phyloP scores from a whole-genome alignment of 2,888 invertebrate species.

The Pseudoips prasinana region DNA sequence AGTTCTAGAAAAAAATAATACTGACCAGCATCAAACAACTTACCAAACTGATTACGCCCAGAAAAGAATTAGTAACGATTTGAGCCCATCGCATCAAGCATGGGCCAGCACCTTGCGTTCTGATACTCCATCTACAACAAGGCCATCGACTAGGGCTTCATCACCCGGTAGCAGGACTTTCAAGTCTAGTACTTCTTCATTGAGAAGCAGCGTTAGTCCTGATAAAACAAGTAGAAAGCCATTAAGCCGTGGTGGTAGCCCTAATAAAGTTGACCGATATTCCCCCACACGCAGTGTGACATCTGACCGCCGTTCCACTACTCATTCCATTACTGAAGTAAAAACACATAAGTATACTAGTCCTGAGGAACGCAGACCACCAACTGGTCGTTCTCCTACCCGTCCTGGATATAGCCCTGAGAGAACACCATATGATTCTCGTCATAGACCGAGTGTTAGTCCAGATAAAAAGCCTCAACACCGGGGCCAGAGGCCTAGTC shows the following conservation, averaged over 20 bases:
- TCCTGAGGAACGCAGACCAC: slow-evolving; percentile 47
- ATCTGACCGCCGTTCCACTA: slow-evolving; percentile 51
- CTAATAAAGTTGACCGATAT: slow-evolving; percentile 48
- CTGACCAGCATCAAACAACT: slow-evolving; percentile 82
- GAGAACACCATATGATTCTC: slow-evolving; percentile 43
- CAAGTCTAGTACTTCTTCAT: slow-evolving; percentile 76
- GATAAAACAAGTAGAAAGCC: slow-evolving; percentile 63
- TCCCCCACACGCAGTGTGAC: slow-evolving; percentile 53
- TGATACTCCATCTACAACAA: slow-evolving; percentile 82
- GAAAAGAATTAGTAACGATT: slow-evolving; percentile 83
- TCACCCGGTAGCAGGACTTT: slow-evolving; percentile 78
- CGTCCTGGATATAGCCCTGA: slow-evolving; percentile 53
- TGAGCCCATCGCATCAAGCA: slow-evolving; percentile 88
- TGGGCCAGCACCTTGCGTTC: slow-evolving; percentile 88
- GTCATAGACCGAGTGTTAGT: slow-evolving; percentile 49
- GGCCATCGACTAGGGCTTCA: slow-evolving; percentile 76
- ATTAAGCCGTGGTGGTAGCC: slow-evolving; percentile 59
- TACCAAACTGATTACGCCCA: slow-evolving; percentile 82
- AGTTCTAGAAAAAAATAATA: slow-evolving; percentile 49
- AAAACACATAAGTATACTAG: slow-evolving; percentile 47
- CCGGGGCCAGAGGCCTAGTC: slow-evolving; percentile 29
- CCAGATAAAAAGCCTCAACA: slow-evolving; percentile 54
- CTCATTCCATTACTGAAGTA: slow-evolving; percentile 51
- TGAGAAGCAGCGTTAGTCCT: slow-evolving; percentile 79
- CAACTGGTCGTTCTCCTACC: slow-evolving; percentile 49